Percentiles rank a stretch among this genome's conserved stretches.
Evolutionary conservation across 2,113 vertebrate genomes (phyloP).

Genomic region (Camelus bactrianus): DNA sequence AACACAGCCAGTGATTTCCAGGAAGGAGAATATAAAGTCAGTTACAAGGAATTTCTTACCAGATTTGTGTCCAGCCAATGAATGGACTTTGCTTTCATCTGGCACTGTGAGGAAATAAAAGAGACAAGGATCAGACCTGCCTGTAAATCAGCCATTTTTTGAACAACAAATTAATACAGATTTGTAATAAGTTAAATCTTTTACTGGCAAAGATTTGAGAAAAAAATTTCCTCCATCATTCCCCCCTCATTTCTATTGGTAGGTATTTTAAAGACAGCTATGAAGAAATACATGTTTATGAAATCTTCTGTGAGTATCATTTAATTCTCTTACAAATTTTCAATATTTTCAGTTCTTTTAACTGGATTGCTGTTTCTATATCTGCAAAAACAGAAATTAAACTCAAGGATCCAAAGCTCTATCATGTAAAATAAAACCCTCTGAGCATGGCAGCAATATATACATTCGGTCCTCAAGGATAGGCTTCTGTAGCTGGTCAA

Average conservation of each 20-base stretch:
- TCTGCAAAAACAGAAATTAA: constrained; percentile 8
- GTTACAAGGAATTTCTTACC: constrained; percentile 87
- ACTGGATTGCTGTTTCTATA: neutral
- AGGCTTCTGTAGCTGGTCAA: neutral
- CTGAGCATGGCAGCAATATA: neutral
- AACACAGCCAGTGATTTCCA: constrained; percentile 74
- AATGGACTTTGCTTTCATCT: constrained; percentile 94
- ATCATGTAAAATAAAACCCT: constrained; percentile 10
- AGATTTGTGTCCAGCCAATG: constrained; percentile 85
- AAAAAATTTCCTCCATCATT: neutral
- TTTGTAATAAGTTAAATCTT: constrained; percentile 71
- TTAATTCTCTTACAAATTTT: constrained; percentile 19
- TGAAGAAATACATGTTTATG: constrained; percentile 29
- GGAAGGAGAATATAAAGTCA: constrained; percentile 60
- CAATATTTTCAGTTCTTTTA: constrained; percentile 9
- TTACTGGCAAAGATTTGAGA: constrained; percentile 73
- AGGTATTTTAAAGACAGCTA: constrained; percentile 42
- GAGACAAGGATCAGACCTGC: constrained; percentile 81
- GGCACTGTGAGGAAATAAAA: constrained; percentile 89
- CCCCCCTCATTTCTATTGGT: neutral
- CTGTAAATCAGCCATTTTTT: constrained; percentile 79
- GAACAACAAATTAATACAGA: constrained; percentile 80
- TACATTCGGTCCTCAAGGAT: neutral
- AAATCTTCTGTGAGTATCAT: neutral
- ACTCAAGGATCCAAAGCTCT: neutral